A percentile compares a stretch with the other conserved stretches of the same genome.
phyloP scores from a whole-genome alignment of 1,140 invertebrate species.

The Rhyzopertha dominica region DNA sequence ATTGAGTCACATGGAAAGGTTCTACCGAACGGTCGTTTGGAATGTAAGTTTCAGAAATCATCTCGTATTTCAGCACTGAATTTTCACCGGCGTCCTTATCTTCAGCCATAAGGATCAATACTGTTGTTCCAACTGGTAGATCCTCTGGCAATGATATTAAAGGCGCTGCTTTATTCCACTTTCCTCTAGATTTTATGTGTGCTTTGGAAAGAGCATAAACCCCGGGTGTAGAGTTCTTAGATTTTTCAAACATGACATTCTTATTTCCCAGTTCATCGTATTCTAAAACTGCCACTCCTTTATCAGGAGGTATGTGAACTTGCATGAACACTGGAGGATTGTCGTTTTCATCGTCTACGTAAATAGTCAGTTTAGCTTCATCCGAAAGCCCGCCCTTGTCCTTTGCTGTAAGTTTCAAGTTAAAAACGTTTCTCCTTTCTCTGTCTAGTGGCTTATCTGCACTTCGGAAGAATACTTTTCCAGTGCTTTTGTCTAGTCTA shows the following conservation, averaged over 20 bases:
- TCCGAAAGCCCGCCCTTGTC: slow-evolving; percentile 71
- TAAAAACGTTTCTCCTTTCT: slow-evolving; percentile 65
- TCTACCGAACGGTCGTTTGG: slow-evolving; percentile 46
- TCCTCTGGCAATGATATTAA: slow-evolving; percentile 72
- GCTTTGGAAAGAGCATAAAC: slow-evolving; percentile 41
- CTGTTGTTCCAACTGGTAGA: slow-evolving; percentile 62
- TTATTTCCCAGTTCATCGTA: slow-evolving; percentile 48
- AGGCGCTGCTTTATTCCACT: slow-evolving; percentile 46
- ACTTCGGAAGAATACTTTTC: slow-evolving; percentile 57
- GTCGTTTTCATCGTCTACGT: slow-evolving; percentile 77
- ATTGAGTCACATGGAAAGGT: slow-evolving; percentile 52
- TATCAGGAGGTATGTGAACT: slow-evolving; percentile 59
- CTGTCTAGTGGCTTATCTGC: slow-evolving; percentile 58
- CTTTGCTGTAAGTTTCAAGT: slow-evolving; percentile 65
- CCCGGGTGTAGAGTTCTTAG: slow-evolving; percentile 38
- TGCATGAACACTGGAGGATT: slow-evolving; percentile 68
- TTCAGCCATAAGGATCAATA: slow-evolving; percentile 73
- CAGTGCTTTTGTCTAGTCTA: slow-evolving; percentile 63
- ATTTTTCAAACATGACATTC: slow-evolving; percentile 47
- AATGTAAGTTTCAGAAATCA: slow-evolving; percentile 60
- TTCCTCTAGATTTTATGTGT: slow-evolving; percentile 22
- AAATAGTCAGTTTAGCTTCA: slow-evolving; percentile 64
- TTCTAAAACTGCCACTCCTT: slow-evolving; percentile 60
- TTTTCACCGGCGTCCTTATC: slow-evolving; percentile 77
- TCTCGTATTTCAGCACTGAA: slow-evolving; percentile 69